Conservation (phyloP, 2,113 vertebrate species). For the Coreoperca whiteheadi region DNA sequence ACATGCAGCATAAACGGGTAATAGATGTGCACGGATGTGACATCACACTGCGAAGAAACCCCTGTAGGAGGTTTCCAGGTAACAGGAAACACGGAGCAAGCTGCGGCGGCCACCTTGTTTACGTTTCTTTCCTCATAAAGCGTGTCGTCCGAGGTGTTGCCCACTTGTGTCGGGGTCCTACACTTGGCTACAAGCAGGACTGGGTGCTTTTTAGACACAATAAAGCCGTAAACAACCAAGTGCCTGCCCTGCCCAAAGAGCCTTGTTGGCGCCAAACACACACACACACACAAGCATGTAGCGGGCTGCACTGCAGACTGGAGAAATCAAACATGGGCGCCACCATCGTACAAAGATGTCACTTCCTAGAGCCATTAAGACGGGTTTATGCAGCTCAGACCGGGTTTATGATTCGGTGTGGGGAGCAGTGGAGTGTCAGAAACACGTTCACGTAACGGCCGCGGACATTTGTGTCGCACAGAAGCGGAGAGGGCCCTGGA, state of each 20-base stretch:
- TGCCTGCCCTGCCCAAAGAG: constrained; percentile 10
- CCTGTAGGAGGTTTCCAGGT: not conserved
- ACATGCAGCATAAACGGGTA: not conserved
- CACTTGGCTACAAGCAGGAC: not conserved
- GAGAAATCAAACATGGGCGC: constrained; percentile 81
- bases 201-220: not conserved
- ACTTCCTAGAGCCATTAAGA: constrained; percentile 67
- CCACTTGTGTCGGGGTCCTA: too few species aligned
- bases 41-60: constrained; percentile 9
- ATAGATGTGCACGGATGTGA: constrained; percentile 34
- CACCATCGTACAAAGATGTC: constrained; percentile 73
- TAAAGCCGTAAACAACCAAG: not conserved
- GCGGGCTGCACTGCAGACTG: constrained; percentile 55
- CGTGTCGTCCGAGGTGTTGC: too few species aligned
- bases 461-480: not conserved
- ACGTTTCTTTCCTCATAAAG: not conserved
- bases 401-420: rapidly evolving
- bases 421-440: rapidly evolving
- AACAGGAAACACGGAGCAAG: constrained; percentile 4
- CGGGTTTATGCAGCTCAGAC: not conserved
- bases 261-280: constrained; percentile 82
- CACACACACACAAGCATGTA: constrained; percentile 51
- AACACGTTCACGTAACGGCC: rapidly evolving
- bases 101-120: not conserved
- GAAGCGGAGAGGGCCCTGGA: too few species aligned